These are phyloP conservation scores for Phoxinus dragarum DNA, from an alignment of 2,797 vertebrate species.

Conservation along the genomic window DNA sequence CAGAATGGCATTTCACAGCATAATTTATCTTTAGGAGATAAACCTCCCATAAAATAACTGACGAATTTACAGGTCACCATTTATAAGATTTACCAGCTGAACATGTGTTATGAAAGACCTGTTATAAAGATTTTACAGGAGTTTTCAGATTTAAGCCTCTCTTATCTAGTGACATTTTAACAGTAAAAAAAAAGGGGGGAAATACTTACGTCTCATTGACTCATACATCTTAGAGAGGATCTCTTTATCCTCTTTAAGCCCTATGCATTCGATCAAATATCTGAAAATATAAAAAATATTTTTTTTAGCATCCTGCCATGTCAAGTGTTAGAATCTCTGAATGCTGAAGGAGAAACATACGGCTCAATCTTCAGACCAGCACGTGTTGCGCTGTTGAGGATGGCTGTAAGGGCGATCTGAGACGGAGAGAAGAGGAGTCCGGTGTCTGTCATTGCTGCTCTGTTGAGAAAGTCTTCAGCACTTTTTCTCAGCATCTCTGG, in stretches of 20 bases:
- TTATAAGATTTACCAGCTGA: neutral
- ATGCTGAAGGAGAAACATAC: constrained; percentile 69
- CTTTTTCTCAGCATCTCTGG: constrained; percentile 91
- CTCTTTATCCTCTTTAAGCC: constrained; percentile 84
- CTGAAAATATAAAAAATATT: constrained; percentile 67
- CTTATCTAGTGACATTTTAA: constrained; percentile 11
- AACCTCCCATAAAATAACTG: neutral
- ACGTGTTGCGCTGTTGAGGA: constrained; percentile 89
- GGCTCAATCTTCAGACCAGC: constrained; percentile 92
- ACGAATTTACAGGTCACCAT: neutral
- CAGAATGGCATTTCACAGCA: neutral
- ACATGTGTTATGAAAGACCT: neutral
- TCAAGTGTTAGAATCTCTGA: neutral
- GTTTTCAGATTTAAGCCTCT: neutral
- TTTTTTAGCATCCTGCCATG: neutral
- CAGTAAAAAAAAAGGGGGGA: neutral
- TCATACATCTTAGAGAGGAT: constrained; percentile 85
- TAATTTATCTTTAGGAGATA: neutral
- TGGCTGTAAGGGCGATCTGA: constrained; percentile 89
- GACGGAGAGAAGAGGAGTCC: constrained; percentile 93
- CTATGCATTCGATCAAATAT: constrained; percentile 90
- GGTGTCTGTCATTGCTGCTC: constrained; percentile 87
- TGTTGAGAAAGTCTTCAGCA: constrained; percentile 92
- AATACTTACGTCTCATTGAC: constrained; percentile 92
- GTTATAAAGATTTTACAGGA: neutral